phyloP scores from a whole-genome alignment of 2,113 vertebrate species.

The Nothobranchius furzeri region DNA sequence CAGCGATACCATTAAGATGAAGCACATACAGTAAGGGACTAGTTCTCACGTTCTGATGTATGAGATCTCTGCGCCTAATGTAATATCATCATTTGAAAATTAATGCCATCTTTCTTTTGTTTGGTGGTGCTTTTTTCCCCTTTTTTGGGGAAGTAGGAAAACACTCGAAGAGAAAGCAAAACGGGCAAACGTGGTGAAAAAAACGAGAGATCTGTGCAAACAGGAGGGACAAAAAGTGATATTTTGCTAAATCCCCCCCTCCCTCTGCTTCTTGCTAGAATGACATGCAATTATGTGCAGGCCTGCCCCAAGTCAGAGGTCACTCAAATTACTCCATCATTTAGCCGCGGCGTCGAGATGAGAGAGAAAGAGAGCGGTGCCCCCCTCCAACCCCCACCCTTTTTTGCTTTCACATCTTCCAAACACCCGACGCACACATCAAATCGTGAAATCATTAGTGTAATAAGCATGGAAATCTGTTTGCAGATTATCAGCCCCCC shows the following conservation, averaged over 20 bases:
- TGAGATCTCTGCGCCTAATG: conserved; percentile 92
- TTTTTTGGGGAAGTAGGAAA: conserved; percentile 16
- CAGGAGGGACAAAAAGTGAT: conserved; percentile 43
- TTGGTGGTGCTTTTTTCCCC: conserved; percentile 60
- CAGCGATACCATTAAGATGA: conserved; percentile 99
- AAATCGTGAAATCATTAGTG: conserved; percentile 99
- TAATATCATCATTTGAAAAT: conserved; percentile 99
- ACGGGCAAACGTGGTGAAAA: conserved; percentile 33
- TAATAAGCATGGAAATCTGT: conserved; percentile 99
- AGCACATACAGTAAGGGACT: conserved; percentile 94
- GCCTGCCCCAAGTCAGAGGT: conserved; percentile 91
- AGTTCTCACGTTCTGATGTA: conserved; percentile 93
- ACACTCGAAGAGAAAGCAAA: conserved; percentile 64
- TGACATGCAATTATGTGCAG: conserved; percentile 94
- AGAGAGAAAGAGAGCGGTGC: conserved; percentile 76
- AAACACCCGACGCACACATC: conserved; percentile 83
- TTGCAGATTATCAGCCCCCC: conserved; percentile 92
- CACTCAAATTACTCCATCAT: conserved; percentile 96
- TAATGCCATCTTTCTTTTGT: conserved; percentile 99
- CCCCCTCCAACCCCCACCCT: conserved; percentile 28
- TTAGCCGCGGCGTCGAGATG: conserved; percentile 88
- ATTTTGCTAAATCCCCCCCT: conserved; percentile 76
- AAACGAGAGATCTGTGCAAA: conserved; percentile 22
- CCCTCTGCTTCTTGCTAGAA: conserved; percentile 77
- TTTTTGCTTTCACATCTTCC: conserved; percentile 14